Evolutionary conservation across 2,113 vertebrate species (phyloP).

Genomic region (Scopus umbretta): DNA sequence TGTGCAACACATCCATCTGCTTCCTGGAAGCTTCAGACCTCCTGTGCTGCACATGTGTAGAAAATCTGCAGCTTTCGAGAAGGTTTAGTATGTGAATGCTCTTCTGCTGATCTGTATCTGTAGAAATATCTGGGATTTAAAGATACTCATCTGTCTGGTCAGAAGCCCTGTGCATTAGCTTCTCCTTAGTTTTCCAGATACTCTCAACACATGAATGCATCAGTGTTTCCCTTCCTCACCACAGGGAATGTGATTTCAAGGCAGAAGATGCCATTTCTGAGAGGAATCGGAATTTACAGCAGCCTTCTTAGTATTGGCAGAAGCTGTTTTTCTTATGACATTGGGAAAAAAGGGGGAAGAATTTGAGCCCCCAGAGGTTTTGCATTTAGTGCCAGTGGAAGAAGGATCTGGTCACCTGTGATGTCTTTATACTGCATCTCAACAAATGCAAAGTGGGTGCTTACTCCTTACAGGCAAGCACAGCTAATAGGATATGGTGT

Average conservation of each 20-base stretch:
- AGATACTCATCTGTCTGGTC: not conserved
- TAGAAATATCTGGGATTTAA: not conserved
- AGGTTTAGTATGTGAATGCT: not conserved
- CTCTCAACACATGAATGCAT: not conserved
- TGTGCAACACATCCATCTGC: not conserved
- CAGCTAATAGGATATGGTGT: not conserved
- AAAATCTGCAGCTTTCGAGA: not conserved
- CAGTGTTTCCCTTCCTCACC: not conserved
- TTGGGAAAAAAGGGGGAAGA: not conserved
- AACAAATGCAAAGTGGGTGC: not conserved
- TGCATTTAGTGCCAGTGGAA: not conserved
- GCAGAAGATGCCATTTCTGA: not conserved
- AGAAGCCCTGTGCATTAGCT: not conserved
- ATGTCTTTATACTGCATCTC: not conserved
- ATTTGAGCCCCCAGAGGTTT: not conserved
- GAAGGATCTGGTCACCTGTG: not conserved
- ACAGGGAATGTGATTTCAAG: rapidly evolving
- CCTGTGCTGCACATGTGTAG: not conserved
- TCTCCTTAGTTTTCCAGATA: not conserved
- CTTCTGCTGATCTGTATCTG: not conserved
- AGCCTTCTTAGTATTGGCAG: not conserved
- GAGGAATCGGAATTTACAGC: not conserved
- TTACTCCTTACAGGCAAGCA: not conserved
- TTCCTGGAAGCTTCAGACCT: not conserved
- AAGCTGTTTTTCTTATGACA: not conserved